phyloP scores from a whole-genome alignment of 2,113 vertebrate species.

The Scartelaos histophorus region DNA sequence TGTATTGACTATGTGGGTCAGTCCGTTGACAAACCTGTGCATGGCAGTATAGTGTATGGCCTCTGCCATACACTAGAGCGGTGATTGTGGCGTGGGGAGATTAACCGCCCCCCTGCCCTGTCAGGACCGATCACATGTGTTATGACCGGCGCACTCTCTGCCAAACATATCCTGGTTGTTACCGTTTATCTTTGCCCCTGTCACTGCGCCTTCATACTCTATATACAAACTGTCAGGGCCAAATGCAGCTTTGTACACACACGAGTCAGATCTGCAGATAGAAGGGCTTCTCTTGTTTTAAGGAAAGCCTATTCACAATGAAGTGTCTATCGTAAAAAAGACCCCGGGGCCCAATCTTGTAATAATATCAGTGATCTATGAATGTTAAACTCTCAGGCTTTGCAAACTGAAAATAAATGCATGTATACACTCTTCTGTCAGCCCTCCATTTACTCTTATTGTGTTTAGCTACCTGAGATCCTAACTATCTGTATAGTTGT shows the following conservation, averaged over 20 bases:
- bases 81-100: slow-evolving; percentile 58
- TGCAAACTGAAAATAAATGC: no score
- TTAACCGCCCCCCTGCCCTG: slow-evolving; percentile 56
- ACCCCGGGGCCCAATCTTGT: neutral
- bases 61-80: no score
- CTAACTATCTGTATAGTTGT: no score
- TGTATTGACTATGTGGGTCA: slow-evolving; percentile 65
- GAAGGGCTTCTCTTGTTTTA: neutral
- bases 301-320: neutral
- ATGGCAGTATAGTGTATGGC: slow-evolving; percentile 33
- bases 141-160: slow-evolving; percentile 53
- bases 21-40: slow-evolving; percentile 43
- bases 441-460: no score
- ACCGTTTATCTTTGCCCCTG: slow-evolving; percentile 63
- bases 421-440: no score
- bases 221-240: slow-evolving; percentile 62
- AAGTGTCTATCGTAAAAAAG: neutral
- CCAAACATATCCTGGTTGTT: slow-evolving; percentile 53
- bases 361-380: neutral
- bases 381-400: no score
- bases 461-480: no score
- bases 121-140: slow-evolving; percentile 63
- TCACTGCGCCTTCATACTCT: slow-evolving; percentile 49
- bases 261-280: slow-evolving; percentile 20
- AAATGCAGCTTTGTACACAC: slow-evolving; percentile 31